Evolutionary conservation across 2,888 invertebrate species (phyloP).

Genomic region (Stenoptilia bipunctidactyla): DNA sequence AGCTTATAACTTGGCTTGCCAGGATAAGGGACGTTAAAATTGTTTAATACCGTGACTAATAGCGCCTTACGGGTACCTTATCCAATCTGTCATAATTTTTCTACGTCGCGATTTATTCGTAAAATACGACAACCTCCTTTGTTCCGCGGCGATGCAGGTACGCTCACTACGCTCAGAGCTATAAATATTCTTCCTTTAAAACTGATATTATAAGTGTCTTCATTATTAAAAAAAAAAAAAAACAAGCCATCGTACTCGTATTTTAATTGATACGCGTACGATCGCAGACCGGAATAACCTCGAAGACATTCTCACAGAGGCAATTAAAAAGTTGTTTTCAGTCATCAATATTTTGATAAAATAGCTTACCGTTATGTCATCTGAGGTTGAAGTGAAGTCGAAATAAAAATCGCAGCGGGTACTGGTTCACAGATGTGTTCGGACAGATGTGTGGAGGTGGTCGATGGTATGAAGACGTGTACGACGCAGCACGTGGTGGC

Average conservation of each 20-base stretch:
- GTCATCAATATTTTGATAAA: slow-evolving; percentile 35
- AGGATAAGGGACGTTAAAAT: slow-evolving; percentile 41
- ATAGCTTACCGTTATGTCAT: slow-evolving; percentile 33
- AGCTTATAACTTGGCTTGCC: too few species aligned
- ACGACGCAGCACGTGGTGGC: slow-evolving; percentile 38
- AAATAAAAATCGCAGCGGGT: slow-evolving; percentile 48
- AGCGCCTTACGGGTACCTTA: slow-evolving; percentile 30
- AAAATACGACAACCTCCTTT: slow-evolving; percentile 55
- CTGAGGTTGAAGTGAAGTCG: slow-evolving; percentile 34
- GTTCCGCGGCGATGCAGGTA: slow-evolving; percentile 18
- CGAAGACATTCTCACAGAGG: slow-evolving; percentile 30
- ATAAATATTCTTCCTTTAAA: too few species aligned
- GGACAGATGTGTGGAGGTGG: slow-evolving; percentile 35
- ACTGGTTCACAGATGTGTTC: slow-evolving; percentile 27
- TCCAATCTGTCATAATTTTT: slow-evolving; percentile 68
- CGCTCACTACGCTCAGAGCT: too few species aligned
- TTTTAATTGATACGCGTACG: too few species aligned
- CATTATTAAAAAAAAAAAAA: too few species aligned
- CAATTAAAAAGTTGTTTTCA: slow-evolving; percentile 43
- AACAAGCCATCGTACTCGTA: too few species aligned
- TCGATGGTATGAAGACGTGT: slow-evolving; percentile 29
- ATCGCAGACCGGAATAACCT: too few species aligned
- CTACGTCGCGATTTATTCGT: slow-evolving; percentile 65
- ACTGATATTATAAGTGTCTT: too few species aligned
- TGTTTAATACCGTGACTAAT: slow-evolving; percentile 62